Percentiles rank a stretch among this genome's conserved stretches.
phyloP scores from a whole-genome alignment of 2,113 vertebrate species.

The Ammospiza caudacuta region DNA sequence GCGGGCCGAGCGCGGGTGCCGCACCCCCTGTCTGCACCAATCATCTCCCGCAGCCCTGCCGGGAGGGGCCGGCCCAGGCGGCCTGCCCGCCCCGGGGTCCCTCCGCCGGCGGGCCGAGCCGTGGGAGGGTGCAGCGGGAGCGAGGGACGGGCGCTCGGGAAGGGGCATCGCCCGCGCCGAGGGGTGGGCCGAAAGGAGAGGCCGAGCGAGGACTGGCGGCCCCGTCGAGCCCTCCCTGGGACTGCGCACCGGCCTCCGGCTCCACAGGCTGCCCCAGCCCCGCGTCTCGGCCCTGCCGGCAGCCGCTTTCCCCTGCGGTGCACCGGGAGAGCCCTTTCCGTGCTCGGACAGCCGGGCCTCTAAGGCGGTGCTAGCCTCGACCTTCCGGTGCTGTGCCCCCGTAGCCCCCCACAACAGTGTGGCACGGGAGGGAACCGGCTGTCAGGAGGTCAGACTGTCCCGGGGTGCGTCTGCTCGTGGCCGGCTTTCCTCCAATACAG shows the following conservation, averaged over 20 bases:
- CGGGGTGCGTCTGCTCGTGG: accelerated
- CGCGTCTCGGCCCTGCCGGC: neutral
- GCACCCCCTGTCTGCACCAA: slow-evolving; percentile 24
- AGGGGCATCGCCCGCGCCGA: neutral
- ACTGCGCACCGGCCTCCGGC: too few species aligned
- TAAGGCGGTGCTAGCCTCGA: too few species aligned
- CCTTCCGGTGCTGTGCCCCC: neutral
- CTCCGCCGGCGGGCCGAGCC: neutral
- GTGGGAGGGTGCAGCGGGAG: neutral
- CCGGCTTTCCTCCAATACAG: accelerated
- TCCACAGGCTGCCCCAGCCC: neutral
- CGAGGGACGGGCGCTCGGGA: neutral
- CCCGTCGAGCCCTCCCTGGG: neutral
- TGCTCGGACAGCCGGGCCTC: neutral
- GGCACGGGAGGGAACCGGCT: neutral
- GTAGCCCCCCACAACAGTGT: neutral
- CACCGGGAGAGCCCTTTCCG: neutral
- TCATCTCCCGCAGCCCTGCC: neutral
- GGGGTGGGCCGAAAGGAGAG: neutral
- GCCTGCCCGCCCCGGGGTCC: neutral
- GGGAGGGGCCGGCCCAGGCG: neutral
- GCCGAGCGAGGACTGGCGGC: neutral
- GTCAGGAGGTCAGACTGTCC: neutral
- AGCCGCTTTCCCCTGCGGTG: neutral
- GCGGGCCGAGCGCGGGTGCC: neutral